Conservation (phyloP, 1,140 invertebrate species). For the Lepidurus arcticus region DNA sequence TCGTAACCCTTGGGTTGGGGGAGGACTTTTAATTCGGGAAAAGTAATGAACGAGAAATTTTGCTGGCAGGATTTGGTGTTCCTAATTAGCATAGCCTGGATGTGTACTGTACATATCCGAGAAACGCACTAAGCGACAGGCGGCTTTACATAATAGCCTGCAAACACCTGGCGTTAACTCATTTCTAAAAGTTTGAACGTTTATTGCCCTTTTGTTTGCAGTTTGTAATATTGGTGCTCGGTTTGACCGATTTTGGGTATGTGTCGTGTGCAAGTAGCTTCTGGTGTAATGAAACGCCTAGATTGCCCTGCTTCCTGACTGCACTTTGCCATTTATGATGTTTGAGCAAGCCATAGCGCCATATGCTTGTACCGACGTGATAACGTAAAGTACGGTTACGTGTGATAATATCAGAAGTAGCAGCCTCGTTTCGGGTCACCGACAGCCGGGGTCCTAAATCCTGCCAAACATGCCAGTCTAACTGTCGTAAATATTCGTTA, state of each 20-base stretch:
- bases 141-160: no score
- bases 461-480: not conserved
- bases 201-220: not conserved
- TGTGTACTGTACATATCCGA: no score
- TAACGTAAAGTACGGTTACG: conserved; percentile 19
- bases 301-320: not conserved
- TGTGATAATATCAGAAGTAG: conserved; percentile 10
- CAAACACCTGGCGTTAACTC: conserved; percentile 7
- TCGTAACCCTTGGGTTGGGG: not conserved
- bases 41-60: no score
- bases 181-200: not conserved
- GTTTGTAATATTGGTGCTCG: not conserved
- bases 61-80: no score
- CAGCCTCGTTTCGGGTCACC: not conserved
- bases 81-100: no score
- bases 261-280: not conserved
- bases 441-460: conserved; percentile 13
- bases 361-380: not conserved
- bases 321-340: not conserved
- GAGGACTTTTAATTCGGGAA: no score
- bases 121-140: no score
- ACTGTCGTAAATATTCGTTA: not conserved
- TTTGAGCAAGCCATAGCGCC: conserved; percentile 13
- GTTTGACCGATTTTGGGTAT: not conserved
- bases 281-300: not conserved